Conservation (phyloP, 2,113 vertebrate species). For the Hippoglossus stenolepis region DNA sequence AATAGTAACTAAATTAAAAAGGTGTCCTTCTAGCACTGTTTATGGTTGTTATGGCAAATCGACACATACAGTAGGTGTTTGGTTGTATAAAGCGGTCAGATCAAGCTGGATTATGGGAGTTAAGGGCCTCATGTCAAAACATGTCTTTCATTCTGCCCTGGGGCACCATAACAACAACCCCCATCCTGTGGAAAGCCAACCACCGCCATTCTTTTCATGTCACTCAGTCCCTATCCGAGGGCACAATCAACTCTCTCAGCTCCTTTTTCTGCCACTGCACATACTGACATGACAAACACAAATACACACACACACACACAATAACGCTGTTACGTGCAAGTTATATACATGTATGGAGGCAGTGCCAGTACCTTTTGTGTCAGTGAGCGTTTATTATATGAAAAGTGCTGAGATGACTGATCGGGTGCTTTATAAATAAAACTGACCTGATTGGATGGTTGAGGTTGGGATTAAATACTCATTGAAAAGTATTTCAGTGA, state of each 20-base stretch:
- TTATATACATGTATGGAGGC: no score
- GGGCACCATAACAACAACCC: slow-evolving; percentile 67
- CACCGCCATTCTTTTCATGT: slow-evolving; percentile 57
- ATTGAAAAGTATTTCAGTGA: no score
- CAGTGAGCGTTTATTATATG: no score
- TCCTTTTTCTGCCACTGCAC: slow-evolving; percentile 56
- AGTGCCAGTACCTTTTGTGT: no score
- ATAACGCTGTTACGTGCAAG: neutral
- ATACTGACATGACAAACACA: slow-evolving; percentile 33
- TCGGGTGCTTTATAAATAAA: no score
- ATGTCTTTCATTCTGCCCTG: slow-evolving; percentile 57
- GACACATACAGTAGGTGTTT: slow-evolving; percentile 50
- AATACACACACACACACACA: neutral
- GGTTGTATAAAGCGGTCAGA: slow-evolving; percentile 41
- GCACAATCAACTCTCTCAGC: slow-evolving; percentile 66
- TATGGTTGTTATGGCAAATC: slow-evolving; percentile 27
- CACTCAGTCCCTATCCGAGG: slow-evolving; percentile 55
- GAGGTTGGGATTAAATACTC: no score
- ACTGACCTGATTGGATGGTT: no score
- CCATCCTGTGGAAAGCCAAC: slow-evolving; percentile 40
- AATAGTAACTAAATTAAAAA: neutral
- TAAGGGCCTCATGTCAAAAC: slow-evolving; percentile 71
- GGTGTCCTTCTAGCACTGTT: slow-evolving; percentile 22
- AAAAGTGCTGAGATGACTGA: no score
- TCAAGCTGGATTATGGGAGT: slow-evolving; percentile 61